Base-by-base conservation (phyloP, 2,888 invertebrate species). In the Cloeon dipterum region DNA sequence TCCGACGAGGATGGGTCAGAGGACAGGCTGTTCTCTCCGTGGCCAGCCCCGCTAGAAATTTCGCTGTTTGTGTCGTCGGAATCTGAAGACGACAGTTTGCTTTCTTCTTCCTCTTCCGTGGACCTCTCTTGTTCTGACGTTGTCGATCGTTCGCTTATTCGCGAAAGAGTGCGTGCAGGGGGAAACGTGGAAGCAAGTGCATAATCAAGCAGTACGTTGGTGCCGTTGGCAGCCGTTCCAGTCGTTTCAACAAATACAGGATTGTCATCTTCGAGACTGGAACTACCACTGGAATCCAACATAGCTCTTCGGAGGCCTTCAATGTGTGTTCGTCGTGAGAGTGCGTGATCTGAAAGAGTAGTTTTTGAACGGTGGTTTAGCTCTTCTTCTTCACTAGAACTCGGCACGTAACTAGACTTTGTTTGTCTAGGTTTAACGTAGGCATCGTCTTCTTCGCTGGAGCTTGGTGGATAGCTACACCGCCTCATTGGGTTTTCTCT, bases 91-190 rank as follows among this genome's bases (percentile, higher is more conserved):
- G 82, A 82, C 42, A 75, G 72, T 21, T 78, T 59, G 0, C 81
- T 81, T 52, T 82, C 82, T 52, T 83, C 83, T 46, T 81, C 79
- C 43, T 81, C 67, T 52, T 82, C 82, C 39, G 79, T 77, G 3
- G 81, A 81, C 42, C 79, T 78, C 41, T 62, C 62, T 54, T 83
- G 83, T 52, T 83, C 83, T 0, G 83, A 83, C 10, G 82, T 81
- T 8, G 85, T 85, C 45, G 83, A 85, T 32, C 83, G 65, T 56
- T 86, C 86, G 1, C 83, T 85, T 50, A 86, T 86, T 42, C 85
- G 63, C 1, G 83, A 83, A 20, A 85, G 61, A 0, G 85, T 85
- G 32, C 85, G 65, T 1, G 73, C 42, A 8, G 39, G 45, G 21
- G 32, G 34, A 11, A 33, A 33, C 4, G 37, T 23, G 2, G 37